A percentile compares a stretch with the other conserved stretches of the same genome.
These are phyloP conservation scores for Aythya baeri DNA, from an alignment of 2,113 vertebrate species.

Conservation along the genomic window DNA sequence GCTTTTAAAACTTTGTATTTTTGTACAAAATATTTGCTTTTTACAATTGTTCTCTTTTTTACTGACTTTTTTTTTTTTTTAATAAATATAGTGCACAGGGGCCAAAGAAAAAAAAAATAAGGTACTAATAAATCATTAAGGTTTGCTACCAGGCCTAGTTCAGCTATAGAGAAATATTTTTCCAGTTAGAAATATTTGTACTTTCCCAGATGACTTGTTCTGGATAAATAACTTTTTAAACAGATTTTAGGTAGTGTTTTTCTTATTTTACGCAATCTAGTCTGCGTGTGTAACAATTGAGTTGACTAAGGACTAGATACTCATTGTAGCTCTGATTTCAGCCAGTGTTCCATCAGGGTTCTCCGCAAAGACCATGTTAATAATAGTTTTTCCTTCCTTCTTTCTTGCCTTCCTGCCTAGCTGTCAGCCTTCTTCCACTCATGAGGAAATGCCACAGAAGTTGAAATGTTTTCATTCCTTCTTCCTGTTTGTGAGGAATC, in stretches of 20 bases:
- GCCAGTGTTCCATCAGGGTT: not conserved
- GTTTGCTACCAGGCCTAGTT: conserved; percentile 71
- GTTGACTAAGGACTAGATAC: conserved; percentile 42
- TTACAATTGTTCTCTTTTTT: conserved; percentile 76
- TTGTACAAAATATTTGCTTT: conserved; percentile 85
- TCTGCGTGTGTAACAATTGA: conserved; percentile 10
- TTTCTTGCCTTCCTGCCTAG: not conserved
- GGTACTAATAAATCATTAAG: conserved; percentile 76
- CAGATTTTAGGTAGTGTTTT: conserved; percentile 51
- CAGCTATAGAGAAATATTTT: conserved; percentile 68
- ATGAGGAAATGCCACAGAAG: not conserved
- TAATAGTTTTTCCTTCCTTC: not conserved
- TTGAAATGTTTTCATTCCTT: not conserved
- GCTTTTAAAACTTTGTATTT: conserved; percentile 87
- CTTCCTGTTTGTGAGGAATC: not conserved
- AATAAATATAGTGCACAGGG: conserved; percentile 75
- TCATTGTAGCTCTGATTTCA: conserved; percentile 23
- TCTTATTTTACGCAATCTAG: conserved; percentile 13
- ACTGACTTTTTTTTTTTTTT: conserved; percentile 71
- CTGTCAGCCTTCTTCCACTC: not conserved
- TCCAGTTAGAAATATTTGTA: conserved; percentile 58
- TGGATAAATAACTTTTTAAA: conserved; percentile 62
- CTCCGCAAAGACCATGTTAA: not conserved
- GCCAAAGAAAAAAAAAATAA: conserved; percentile 79
- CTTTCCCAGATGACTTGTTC: conserved; percentile 64